A percentile compares a stretch with the other conserved stretches of the same genome.
These are phyloP conservation scores for Esox niger DNA, from an alignment of 2,113 vertebrate species.

Conservation along the genomic window DNA sequence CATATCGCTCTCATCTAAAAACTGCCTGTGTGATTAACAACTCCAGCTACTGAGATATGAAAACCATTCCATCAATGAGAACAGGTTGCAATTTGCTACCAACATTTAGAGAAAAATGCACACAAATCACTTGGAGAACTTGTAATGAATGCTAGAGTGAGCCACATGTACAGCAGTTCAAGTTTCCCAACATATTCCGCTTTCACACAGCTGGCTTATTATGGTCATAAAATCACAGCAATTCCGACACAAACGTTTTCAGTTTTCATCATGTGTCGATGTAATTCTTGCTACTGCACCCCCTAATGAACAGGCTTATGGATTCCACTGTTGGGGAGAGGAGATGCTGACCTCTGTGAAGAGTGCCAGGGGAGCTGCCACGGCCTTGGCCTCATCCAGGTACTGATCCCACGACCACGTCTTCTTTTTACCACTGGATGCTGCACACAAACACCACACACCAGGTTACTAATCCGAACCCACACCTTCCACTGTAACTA, in stretches of 20 bases:
- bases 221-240: not conserved
- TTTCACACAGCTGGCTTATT: not conserved
- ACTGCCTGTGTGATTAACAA: not conserved
- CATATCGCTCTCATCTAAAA: conserved; percentile 2
- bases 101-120: not conserved
- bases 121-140: not conserved
- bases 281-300: not conserved
- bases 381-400: conserved; percentile 58
- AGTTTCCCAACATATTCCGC: too few relatives aligned
- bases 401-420: conserved; percentile 74
- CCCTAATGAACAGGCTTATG: not conserved
- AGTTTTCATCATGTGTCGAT: too few relatives aligned
- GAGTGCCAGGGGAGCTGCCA: conserved; percentile 56
- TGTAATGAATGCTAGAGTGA: not conserved
- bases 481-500: too few relatives aligned
- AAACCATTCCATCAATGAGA: not conserved
- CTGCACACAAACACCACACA: conserved; percentile 16
- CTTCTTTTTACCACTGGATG: conserved; percentile 52
- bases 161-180: not conserved
- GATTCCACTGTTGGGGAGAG: not conserved
- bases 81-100: not conserved
- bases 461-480: not conserved
- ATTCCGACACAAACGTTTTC: too few relatives aligned
- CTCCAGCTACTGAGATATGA: not conserved
- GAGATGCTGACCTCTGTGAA: conserved; percentile 66